Percentiles rank a stretch among this genome's conserved stretches.
Evolutionary conservation across 2,888 invertebrate species (phyloP).

Genomic region (Tipula lateralis): DNA sequence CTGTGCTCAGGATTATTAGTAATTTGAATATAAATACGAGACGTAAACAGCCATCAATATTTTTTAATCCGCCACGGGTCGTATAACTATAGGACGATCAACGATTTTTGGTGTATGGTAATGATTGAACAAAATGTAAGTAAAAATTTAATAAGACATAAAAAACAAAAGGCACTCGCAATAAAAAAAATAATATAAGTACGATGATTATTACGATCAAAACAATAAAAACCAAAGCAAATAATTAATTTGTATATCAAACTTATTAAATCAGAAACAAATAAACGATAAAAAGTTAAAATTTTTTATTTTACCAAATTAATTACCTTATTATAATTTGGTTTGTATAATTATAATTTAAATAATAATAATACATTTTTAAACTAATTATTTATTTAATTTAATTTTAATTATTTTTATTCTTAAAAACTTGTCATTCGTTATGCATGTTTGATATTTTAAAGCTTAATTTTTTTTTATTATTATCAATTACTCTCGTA

Average conservation of each 20-base stretch:
- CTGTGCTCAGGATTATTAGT: too few species aligned
- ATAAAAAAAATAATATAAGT: neutral
- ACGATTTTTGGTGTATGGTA: neutral
- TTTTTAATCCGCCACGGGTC: neutral
- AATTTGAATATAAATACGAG: neutral
- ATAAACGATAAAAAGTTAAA: neutral
- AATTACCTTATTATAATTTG: conserved; percentile 16
- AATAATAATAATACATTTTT: neutral
- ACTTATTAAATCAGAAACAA: neutral
- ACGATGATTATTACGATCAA: conserved; percentile 11
- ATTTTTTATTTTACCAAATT: neutral
- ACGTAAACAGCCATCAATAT: neutral
- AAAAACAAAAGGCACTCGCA: neutral
- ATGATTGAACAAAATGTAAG: neutral
- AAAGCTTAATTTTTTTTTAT: neutral
- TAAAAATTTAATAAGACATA: neutral
- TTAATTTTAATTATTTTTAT: neutral
- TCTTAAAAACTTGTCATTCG: conserved; percentile 14
- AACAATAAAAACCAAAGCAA: neutral
- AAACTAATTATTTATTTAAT: conserved; percentile 9
- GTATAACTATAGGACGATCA: neutral
- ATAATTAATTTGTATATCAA: conserved; percentile 19
- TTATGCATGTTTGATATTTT: conserved; percentile 6
- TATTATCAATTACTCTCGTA: neutral
- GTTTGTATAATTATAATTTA: conserved; percentile 11